A percentile compares a stretch with the other conserved stretches of the same genome.
phyloP scores from a whole-genome alignment of 2,888 invertebrate genomes.

The Monoplex corrugatus region DNA sequence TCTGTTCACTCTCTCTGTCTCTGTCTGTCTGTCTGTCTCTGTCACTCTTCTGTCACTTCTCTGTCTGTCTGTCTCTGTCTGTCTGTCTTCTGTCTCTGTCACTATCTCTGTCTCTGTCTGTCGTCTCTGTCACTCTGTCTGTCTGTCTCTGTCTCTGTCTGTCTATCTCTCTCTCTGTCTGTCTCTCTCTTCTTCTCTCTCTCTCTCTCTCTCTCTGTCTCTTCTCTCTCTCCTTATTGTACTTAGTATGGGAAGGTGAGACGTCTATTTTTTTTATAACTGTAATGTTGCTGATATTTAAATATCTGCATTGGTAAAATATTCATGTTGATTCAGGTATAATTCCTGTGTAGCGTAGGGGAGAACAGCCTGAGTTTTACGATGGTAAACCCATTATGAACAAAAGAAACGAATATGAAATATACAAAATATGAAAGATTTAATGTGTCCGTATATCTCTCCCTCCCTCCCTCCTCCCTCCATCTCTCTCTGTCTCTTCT shows the following conservation, averaged over 20 bases:
- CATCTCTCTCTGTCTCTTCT: constrained; percentile 19
- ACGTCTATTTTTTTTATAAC: too few relatives aligned
- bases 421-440: too few relatives aligned
- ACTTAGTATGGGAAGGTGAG: too few relatives aligned
- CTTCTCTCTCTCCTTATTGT: too few relatives aligned
- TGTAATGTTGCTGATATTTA: too few relatives aligned
- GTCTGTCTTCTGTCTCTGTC: not conserved
- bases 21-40: not conserved
- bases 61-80: not conserved
- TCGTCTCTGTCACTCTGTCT: constrained; percentile 24
- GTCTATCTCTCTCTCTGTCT: not conserved
- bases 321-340: too few relatives aligned
- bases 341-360: too few relatives aligned
- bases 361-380: too few relatives aligned
- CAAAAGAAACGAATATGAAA: too few relatives aligned
- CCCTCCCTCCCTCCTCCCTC: not conserved
- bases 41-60: not conserved
- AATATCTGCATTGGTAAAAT: too few relatives aligned
- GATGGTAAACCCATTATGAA: too few relatives aligned
- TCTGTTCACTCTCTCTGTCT: not conserved
- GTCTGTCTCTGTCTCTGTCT: constrained; percentile 24
- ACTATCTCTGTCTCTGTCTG: constrained; percentile 14
- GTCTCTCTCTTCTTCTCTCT: constrained; percentile 34
- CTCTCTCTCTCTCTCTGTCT: not conserved
- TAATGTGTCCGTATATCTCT: too few relatives aligned